These are phyloP conservation scores for Coturnix japonica DNA, from an alignment of 2,113 vertebrate genomes.

Conservation along the genomic window DNA sequence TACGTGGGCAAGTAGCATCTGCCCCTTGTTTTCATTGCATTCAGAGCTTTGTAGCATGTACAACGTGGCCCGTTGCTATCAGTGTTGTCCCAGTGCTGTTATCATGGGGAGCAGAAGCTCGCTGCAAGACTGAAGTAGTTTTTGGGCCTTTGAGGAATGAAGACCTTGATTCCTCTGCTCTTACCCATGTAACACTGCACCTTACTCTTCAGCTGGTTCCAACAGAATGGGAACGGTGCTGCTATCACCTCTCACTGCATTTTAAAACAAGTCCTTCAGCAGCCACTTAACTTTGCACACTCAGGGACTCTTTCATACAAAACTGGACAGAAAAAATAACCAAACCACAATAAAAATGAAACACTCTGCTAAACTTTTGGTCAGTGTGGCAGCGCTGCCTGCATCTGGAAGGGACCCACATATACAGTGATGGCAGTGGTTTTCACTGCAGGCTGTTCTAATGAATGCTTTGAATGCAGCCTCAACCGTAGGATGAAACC, in stretches of 20 bases:
- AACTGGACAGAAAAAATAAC: not conserved
- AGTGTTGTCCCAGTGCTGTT: not conserved
- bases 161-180: not conserved
- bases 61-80: not conserved
- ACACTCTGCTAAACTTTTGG: fast-evolving
- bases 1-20: not conserved
- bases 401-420: not conserved
- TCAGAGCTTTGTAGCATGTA: not conserved
- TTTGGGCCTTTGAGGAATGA: not conserved
- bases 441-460: not conserved
- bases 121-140: not conserved
- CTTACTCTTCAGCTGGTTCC: not conserved
- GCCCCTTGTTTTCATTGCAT: not conserved
- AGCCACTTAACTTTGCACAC: not conserved
- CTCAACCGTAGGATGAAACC: not conserved
- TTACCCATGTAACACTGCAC: not conserved
- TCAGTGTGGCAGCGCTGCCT: not conserved
- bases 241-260: not conserved
- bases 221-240: fast-evolving
- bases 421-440: not conserved
- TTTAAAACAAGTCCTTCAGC: not conserved
- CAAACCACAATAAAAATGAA: not conserved
- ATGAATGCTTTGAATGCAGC: not conserved
- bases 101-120: not conserved
- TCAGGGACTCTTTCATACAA: not conserved